Base-by-base conservation (phyloP, 2,113 vertebrate species). In the Neomonachus schauinslandi region DNA sequence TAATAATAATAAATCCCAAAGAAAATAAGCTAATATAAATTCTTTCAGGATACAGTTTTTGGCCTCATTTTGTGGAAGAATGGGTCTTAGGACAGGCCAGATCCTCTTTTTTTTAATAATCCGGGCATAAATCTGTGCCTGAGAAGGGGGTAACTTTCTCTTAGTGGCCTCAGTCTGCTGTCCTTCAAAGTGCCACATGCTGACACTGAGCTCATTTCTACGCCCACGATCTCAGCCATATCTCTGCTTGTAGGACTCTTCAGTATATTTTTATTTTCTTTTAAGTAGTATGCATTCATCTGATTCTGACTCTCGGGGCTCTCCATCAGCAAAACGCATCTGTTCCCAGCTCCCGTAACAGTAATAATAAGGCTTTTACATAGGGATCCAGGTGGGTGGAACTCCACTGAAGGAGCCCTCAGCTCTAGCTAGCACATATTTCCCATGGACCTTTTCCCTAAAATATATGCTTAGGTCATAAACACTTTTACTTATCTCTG, bases 141-240 rank as follows among this genome's bases (percentile, higher is more conserved):
- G 33, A 65, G 7, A 84, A 65, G 6, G 0, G 0, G 5, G 4
- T 18, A 28, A 1, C 42, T 19, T 3, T 13, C 2, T 46, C 3
- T 24, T 53, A 21, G 42, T 39, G 4, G 7, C 10, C 33, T 51
- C 3, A 46, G 8, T 31, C 21, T 69, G 0, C 15, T 7, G 4
- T 89, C 13, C 49, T 63, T 33, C 21, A 19, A 31, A 24, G 16
- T 59, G 12, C 7, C 81, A 4, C 28, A 12, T 7, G 7, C 28
- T 77, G 13, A 21, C 18, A 4, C 0, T 4, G 4, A 55, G 46
- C 31, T 10, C 0, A 0, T 65, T 14, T 71, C 49, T 9, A 12
- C 13, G n/a, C 3, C 53, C 16, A 31, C 0, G 0, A 7, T 72
- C 46, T 33, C 26, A 31, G 1, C 57, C 3, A 0, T 39, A 4